phyloP scores from a whole-genome alignment of 2,797 vertebrate genomes.

The Micropoecilia bifurca region DNA sequence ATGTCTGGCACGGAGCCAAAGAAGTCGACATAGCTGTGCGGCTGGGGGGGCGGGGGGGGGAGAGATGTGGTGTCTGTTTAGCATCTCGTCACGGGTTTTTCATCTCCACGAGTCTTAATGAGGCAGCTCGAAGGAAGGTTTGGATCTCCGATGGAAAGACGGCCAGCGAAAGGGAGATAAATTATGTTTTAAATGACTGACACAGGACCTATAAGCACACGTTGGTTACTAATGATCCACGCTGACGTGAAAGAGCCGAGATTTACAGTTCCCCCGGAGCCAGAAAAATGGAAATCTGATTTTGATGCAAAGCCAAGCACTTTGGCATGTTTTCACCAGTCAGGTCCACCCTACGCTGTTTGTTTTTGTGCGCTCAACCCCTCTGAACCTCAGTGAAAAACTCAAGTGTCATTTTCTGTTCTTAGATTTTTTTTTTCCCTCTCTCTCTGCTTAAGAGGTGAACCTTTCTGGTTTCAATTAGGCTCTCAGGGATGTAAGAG shows the following conservation, averaged over 20 bases:
- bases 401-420: slow-evolving; percentile 24
- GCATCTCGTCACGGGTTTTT: slow-evolving; percentile 22
- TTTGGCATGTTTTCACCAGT: not conserved
- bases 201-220: not conserved
- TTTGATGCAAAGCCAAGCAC: not conserved
- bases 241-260: not conserved
- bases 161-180: not conserved
- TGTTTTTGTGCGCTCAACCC: slow-evolving; percentile 16
- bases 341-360: slow-evolving; percentile 10
- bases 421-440: not conserved
- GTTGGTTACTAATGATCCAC: not conserved
- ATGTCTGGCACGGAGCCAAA: slow-evolving; percentile 52
- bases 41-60: not conserved
- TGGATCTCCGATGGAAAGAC: not conserved
- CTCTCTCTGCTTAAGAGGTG: slow-evolving; percentile 31
- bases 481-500: slow-evolving; percentile 54
- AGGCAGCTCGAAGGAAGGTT: not conserved
- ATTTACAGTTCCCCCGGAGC: not conserved
- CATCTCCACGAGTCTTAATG: slow-evolving; percentile 15
- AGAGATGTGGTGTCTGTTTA: slow-evolving; percentile 30
- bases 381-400: slow-evolving; percentile 34
- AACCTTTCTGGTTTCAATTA: slow-evolving; percentile 73
- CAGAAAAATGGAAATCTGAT: not conserved
- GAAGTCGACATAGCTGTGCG: slow-evolving; percentile 22
- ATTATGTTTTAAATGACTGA: not conserved